Base-by-base conservation (phyloP, 2,888 invertebrate species). In the Ellobium chinense region DNA sequence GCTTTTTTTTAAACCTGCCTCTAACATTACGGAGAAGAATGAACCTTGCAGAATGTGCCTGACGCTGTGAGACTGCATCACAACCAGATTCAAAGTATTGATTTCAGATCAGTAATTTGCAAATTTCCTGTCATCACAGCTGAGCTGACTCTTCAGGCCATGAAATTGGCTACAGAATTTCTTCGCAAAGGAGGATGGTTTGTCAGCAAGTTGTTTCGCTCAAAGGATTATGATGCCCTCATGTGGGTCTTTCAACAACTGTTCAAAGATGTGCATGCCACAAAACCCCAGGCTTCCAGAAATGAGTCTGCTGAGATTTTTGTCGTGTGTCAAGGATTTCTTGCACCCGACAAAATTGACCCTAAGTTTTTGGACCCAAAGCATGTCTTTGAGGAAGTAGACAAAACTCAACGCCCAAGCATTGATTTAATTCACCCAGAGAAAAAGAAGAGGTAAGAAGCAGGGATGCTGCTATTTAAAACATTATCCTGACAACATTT, bases 221-320 rank as follows among this genome's bases (percentile, higher is more conserved):
- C 99, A 0, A 99, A 98, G 94, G 99, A 99, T 94, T 99, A 99
- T 93, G 96, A 98, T 93, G 95, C 98, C 0, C 93, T 99, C 5
- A 93, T 99, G 80, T 98, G 98, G 97, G 97, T 99, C 0, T 95
- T 99, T 75, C 97, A 98, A 91, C 99, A 99, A 90, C 95, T 99
- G 39, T 99, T 99, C 92, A 97, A 96, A 91, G 97, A 98, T 94
- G 95, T 95, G 9, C 98, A 98, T 92, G 98, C 99, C 0, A 99
- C 99, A 27, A 99, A 99, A 93, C 99, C 99, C 0, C 98, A 98
- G 92, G 99, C 99, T 0, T 99, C 99, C 0, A 96, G 99, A 94
- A 96, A 95, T 91, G 99, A 99, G 93, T 99, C 99, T 0, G 99
- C 99, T 76, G 99, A 99, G 95, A 99, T 99, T 88, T 99, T 99